Conservation (phyloP, 2,888 invertebrate species). For the Leptinotarsa haldemani region DNA sequence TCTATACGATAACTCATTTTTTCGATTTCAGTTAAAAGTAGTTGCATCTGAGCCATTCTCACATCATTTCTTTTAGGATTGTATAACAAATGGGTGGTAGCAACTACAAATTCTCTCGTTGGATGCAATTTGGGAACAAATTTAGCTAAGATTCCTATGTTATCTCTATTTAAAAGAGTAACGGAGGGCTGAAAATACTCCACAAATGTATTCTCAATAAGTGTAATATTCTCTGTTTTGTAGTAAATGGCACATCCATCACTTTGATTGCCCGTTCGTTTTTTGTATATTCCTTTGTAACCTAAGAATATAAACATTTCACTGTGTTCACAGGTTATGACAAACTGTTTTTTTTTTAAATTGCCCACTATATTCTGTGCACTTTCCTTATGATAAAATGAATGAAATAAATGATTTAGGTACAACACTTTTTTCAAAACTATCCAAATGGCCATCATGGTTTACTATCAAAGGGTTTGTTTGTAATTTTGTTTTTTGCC, state of each 20-base stretch:
- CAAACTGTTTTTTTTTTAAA: too few relatives aligned
- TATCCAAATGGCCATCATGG: too few relatives aligned
- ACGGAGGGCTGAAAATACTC: conserved; percentile 76
- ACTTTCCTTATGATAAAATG: too few relatives aligned
- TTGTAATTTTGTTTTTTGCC: too few relatives aligned
- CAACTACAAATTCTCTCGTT: conserved; percentile 76
- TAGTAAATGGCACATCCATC: conserved; percentile 96
- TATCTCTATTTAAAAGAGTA: conserved; percentile 82
- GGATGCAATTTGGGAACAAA: conserved; percentile 71
- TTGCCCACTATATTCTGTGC: too few relatives aligned
- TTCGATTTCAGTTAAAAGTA: conserved; percentile 87
- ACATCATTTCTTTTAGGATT: conserved; percentile 92
- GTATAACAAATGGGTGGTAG: conserved; percentile 94
- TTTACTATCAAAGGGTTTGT: too few relatives aligned
- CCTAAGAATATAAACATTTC: conserved; percentile 66
- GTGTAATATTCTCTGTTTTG: conserved; percentile 73
- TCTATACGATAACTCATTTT: conserved; percentile 72
- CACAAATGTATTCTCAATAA: conserved; percentile 76
- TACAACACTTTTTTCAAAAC: too few relatives aligned
- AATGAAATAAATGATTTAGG: too few relatives aligned
- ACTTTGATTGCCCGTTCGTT: conserved; percentile 80
- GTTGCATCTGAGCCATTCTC: conserved; percentile 86
- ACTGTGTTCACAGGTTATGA: not conserved
- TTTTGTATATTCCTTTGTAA: conserved; percentile 82
- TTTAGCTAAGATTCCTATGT: conserved; percentile 86